phyloP scores from a whole-genome alignment of 1,140 invertebrate genomes.

The Antheraea pernyi region DNA sequence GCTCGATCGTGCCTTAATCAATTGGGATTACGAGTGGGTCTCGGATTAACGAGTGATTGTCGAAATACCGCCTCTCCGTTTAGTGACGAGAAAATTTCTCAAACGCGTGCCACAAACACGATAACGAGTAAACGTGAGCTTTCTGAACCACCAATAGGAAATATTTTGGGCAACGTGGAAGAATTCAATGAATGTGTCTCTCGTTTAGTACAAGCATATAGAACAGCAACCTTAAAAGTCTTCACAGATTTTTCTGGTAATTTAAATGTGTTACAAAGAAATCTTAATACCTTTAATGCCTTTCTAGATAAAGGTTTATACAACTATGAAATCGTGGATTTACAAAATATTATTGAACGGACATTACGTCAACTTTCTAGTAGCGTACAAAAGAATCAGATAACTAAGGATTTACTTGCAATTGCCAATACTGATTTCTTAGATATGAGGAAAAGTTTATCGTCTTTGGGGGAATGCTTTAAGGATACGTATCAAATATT shows the following conservation, averaged over 20 bases:
- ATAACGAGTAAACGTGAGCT: conserved; percentile 13
- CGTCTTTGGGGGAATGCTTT: conserved; percentile 41
- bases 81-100: conserved; percentile 12
- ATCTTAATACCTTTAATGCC: conserved; percentile 27
- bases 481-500: conserved; percentile 49
- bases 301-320: conserved; percentile 21
- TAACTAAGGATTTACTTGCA: conserved; percentile 21
- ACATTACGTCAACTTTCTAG: conserved; percentile 22
- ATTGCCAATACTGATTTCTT: conserved; percentile 29
- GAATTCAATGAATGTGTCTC: conserved; percentile 38
- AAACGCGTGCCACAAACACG: conserved; percentile 28
- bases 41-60: conserved; percentile 8
- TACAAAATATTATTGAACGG: conserved; percentile 39
- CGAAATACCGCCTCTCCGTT: conserved; percentile 31
- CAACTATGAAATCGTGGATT: conserved; percentile 20
- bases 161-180: conserved; percentile 25
- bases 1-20: conserved; percentile 49
- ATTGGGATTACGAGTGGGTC: conserved; percentile 34
- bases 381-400: conserved; percentile 10
- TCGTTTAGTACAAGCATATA: conserved; percentile 43
- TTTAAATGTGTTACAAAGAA: conserved; percentile 39
- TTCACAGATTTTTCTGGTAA: conserved; percentile 38
- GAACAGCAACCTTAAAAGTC: conserved; percentile 36
- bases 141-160: conserved; percentile 13
- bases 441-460: conserved; percentile 48